These are phyloP conservation scores for Mactra quadrangularis DNA, from an alignment of 1,140 invertebrate species.

Conservation along the genomic window DNA sequence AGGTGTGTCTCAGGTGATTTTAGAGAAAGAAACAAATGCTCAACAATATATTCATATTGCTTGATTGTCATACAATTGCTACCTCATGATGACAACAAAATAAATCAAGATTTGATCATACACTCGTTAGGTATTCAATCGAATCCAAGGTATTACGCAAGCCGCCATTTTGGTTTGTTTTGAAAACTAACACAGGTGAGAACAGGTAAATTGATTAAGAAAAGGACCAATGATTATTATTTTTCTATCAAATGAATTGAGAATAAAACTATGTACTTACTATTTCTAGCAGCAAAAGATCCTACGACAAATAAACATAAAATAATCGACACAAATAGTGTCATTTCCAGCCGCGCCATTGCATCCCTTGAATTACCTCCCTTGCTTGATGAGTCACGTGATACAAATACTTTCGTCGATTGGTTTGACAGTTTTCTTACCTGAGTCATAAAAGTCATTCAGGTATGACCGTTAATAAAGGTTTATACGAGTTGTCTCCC, in stretches of 20 bases:
- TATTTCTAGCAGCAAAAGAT: slow-evolving; percentile 37
- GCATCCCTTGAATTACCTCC: slow-evolving; percentile 12
- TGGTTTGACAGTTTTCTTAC: not conserved
- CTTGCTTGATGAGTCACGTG: slow-evolving; percentile 14
- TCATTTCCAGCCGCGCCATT: slow-evolving; percentile 33
- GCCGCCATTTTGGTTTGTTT: slow-evolving; percentile 56
- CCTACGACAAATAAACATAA: not conserved
- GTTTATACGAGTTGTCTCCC: not conserved
- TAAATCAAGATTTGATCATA: too few relatives aligned
- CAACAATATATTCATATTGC: too few relatives aligned
- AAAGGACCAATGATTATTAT: not conserved
- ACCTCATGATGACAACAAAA: too few relatives aligned
- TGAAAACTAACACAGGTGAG: slow-evolving; percentile 14
- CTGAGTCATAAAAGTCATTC: slow-evolving; percentile 16
- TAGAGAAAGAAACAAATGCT: too few relatives aligned
- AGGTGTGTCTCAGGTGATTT: too few relatives aligned
- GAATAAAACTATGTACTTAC: slow-evolving; percentile 12
- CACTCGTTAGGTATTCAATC: too few relatives aligned
- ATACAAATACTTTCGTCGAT: slow-evolving; percentile 11
- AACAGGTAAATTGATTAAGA: slow-evolving; percentile 22
- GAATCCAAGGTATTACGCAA: too few relatives aligned
- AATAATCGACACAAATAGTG: slow-evolving; percentile 25
- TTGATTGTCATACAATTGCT: too few relatives aligned
- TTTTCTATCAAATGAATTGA: too few relatives aligned
- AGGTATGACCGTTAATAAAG: not conserved